Base-by-base conservation (phyloP, 1,140 invertebrate species). In the Periplaneta americana region DNA sequence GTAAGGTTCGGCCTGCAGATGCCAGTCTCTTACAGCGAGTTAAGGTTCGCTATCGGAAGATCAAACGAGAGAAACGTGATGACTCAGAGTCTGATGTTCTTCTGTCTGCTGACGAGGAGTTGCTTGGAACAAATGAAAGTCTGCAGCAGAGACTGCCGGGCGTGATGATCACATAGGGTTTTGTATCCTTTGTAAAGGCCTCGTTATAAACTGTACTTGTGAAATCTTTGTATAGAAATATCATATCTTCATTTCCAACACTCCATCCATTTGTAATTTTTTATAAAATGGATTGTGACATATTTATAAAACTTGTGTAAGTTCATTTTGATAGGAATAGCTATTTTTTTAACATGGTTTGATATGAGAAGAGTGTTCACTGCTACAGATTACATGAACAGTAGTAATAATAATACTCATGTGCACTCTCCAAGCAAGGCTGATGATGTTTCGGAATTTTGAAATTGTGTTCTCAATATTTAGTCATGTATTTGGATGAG, bases 61-160 rank as follows among this genome's bases (percentile, higher is more conserved):
- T 89, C 39, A 88, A 87, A 75, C 81, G 79, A 33, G 79, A 82
- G 13, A 82, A 83, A 17, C 83, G 84, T 15, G 87, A 88, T 37
- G 88, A 90, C 81, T 89, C 88, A 79, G 91, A 91, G 85, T 88
- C 89, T 80, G 90, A 91, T 83, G 85, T 89, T 35, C 82, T 90
- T 33, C 85, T 90, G 36, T 90, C 90, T 6, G 89, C 88, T 76
- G 90, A 91, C 82, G 90, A 91, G 74, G 89, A 91, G 74, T 80
- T 87, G 31, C 77, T 88, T 3, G 86, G 84, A 81, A 78, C 83
- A n/a, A 83, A 84, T 37, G 83, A 83, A 34, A 74, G 36, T 80
- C 48, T 83, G 17, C 79, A 83, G 66, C 82, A 81, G 36, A 75
- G 80, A 18, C 34, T 66, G 28, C 39, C 32, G 4, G 77, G 74